phyloP scores from a whole-genome alignment of 23 tunicate species.

The Ciona savignyi region DNA sequence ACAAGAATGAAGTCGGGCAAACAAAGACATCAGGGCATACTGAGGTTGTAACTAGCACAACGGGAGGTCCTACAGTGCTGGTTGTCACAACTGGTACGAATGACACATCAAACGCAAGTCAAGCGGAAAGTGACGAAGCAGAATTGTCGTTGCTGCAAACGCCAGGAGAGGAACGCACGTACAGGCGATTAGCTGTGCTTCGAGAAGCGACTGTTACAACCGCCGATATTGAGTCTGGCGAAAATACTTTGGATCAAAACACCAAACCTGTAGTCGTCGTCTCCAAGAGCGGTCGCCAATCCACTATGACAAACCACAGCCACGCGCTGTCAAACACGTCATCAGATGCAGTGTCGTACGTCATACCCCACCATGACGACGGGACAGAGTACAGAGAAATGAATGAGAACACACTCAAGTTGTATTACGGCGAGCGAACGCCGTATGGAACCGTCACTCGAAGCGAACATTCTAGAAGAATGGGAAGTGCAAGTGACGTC shows the following conservation, averaged over 20 bases:
- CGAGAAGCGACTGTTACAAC: constrained; percentile 6
- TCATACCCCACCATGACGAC: constrained; percentile 15
- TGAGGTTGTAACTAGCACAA: background rate
- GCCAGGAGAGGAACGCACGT: constrained; percentile 27
- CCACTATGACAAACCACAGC: constrained; percentile 4
- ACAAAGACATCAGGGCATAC: background rate
- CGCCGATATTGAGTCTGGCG: background rate
- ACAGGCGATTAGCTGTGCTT: constrained; percentile 15
- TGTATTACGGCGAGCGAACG: constrained; percentile 48
- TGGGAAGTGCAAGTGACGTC: background rate
- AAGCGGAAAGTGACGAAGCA: background rate
- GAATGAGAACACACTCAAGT: constrained; percentile 23
- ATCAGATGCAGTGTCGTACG: constrained; percentile 17
- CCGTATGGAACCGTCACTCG: constrained; percentile 60
- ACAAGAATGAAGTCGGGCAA: background rate
- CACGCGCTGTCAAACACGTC: background rate
- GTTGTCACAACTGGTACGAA: background rate
- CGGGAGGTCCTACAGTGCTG: background rate
- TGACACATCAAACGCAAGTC: background rate
- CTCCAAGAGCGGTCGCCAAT: background rate
- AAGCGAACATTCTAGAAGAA: background rate
- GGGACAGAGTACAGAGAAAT: constrained; percentile 35
- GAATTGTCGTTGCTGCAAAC: constrained; percentile 39
- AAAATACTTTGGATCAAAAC: background rate
- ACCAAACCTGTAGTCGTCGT: background rate